Conservation (phyloP, 2,113 vertebrate genomes). For the Stigmatopora argus region DNA sequence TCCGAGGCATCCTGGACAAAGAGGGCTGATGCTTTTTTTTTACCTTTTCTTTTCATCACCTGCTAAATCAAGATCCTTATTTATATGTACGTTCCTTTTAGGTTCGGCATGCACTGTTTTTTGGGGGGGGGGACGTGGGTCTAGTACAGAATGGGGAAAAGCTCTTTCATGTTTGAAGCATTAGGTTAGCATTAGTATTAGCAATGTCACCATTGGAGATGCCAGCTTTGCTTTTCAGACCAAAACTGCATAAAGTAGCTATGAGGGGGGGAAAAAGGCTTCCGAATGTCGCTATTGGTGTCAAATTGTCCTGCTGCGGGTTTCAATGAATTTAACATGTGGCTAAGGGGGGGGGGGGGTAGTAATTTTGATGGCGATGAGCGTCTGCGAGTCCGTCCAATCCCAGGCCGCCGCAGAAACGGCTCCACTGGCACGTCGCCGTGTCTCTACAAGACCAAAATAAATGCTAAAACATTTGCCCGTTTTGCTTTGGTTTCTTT, state of each 20-base stretch:
- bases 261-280: not conserved
- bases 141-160: conserved; percentile 11
- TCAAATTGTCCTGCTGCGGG: too few relatives aligned
- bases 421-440: too few relatives aligned
- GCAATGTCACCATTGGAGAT: conserved; percentile 1
- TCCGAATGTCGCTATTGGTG: too few relatives aligned
- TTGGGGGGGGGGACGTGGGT: conserved; percentile 17
- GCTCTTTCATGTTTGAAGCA: conserved; percentile 24
- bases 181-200: conserved; percentile 21
- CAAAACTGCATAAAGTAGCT: conserved; percentile 20
- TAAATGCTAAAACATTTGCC: too few relatives aligned
- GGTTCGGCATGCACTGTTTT: conserved; percentile 40
- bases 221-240: conserved; percentile 21
- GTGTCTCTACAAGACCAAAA: too few relatives aligned
- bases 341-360: too few relatives aligned
- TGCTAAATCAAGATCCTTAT: conserved; percentile 36
- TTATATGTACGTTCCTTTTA: conserved; percentile 51
- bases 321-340: too few relatives aligned
- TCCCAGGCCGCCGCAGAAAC: too few relatives aligned
- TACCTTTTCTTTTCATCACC: conserved; percentile 47
- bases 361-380: too few relatives aligned
- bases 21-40: conserved; percentile 71
- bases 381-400: too few relatives aligned
- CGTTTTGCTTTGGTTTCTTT: too few relatives aligned
- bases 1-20: conserved; percentile 84